Evolutionary conservation across 2,888 invertebrate species (phyloP), one percentile per base, ranked within the genome.

Genomic region (Tillus elongatus): DNA sequence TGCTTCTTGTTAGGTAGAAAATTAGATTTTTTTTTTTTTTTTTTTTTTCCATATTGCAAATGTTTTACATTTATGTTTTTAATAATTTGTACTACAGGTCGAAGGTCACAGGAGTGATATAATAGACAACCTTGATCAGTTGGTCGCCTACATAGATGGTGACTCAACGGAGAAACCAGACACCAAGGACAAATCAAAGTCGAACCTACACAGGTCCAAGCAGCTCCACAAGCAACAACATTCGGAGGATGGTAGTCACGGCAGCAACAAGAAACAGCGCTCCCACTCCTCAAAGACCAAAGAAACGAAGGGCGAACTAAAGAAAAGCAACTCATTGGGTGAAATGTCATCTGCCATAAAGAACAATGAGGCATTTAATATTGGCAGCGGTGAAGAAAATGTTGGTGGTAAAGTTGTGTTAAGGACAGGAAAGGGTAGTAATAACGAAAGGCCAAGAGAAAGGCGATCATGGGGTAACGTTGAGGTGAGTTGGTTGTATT

Each of bases 111-210:
- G 84, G 42, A 79, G 84, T 42, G 77, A 81, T 57, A 82, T 66
- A 30, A 64, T 64, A 19, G 43, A 82, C 60, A 79, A 84, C 49
- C 74, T 89, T 26, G 81, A 86, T 57, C 79, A 75, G 55, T 69
- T 88, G 46, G 71, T 88, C 42, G 79, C 82, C 49, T 88, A 79
- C 58, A 87, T 88, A 44, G 84, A 85, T 56, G 81, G 79, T 33
- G 81, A 84, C 41, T 57, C 77, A 76, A 38, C 61, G 58, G 30
- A 60, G 58, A 24, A 53, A 58, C 0, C 60, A 63, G 39, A 36
- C 36, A 56, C 58, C 30, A 63, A 65, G 46, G 27, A 30, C 16
- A 37, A 37, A 9, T 15, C 37, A 10, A 27, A 27, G 15, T 9
- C 10, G 11, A 44, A 45, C 37, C 40, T 51, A 24, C 46, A 54